These are phyloP conservation scores for Myopa testacea DNA, from an alignment of 2,888 invertebrate genomes.

Conservation along the genomic window DNA sequence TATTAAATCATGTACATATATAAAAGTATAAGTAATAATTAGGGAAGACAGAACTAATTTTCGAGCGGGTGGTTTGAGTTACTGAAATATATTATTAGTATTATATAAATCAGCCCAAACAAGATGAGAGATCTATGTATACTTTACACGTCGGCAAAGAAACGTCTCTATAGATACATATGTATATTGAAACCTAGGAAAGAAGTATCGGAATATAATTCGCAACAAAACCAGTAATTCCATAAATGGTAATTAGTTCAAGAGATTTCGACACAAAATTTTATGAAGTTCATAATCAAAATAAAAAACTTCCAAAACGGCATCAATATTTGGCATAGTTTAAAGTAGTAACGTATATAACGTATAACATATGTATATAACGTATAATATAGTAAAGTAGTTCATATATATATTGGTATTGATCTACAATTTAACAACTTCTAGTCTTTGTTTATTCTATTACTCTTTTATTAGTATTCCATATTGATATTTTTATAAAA, in stretches of 20 bases:
- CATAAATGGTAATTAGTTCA: neutral
- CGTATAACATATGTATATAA: neutral
- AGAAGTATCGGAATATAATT: neutral
- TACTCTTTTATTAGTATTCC: neutral
- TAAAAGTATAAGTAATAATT: too few relatives aligned
- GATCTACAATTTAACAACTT: neutral
- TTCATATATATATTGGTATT: neutral
- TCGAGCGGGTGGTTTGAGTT: too few relatives aligned
- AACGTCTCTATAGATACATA: too few relatives aligned
- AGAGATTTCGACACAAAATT: too few relatives aligned
- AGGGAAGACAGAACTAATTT: too few relatives aligned
- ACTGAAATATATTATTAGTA: too few relatives aligned
- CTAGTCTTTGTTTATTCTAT: neutral
- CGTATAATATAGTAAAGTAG: too few relatives aligned
- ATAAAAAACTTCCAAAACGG: neutral
- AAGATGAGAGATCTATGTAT: too few relatives aligned
- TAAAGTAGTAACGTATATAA: neutral
- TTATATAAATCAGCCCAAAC: too few relatives aligned
- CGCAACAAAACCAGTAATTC: neutral
- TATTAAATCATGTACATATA: too few relatives aligned
- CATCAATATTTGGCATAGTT: too few relatives aligned
- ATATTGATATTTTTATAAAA: neutral
- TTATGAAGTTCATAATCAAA: neutral
- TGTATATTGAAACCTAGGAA: neutral
- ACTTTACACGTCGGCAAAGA: too few relatives aligned